These are phyloP conservation scores for Melolontha melolontha DNA, from an alignment of 2,888 invertebrate species.

Conservation along the genomic window DNA sequence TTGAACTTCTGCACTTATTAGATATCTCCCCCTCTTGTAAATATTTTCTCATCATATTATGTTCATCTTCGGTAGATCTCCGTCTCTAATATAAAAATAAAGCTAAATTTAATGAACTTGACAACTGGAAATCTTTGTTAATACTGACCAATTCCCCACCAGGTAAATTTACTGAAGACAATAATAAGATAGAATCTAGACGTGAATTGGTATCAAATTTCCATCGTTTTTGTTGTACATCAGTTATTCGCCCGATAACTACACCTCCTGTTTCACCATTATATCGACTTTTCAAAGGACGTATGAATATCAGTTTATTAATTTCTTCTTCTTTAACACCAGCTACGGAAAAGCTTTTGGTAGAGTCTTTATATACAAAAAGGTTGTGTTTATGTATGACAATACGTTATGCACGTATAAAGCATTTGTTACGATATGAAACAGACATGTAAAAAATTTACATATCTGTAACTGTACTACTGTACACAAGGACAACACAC, in stretches of 20 bases:
- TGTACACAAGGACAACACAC: constrained; percentile 66
- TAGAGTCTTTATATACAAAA: too few species aligned
- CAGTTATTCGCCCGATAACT: constrained; percentile 92
- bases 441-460: too few species aligned
- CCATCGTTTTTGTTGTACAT: constrained; percentile 95
- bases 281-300: constrained; percentile 86
- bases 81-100: constrained; percentile 73
- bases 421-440: too few species aligned
- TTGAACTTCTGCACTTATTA: constrained; percentile 98
- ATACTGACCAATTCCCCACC: constrained; percentile 89
- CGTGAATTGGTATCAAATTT: constrained; percentile 95
- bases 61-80: constrained; percentile 95
- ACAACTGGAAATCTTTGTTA: neutral
- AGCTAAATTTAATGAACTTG: neutral
- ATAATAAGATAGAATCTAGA: constrained; percentile 84
- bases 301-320: constrained; percentile 93
- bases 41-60: constrained; percentile 96
- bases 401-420: too few species aligned
- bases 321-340: constrained; percentile 95
- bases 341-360: constrained; percentile 91
- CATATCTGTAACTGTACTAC: too few species aligned
- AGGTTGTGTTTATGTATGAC: too few species aligned
- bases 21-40: constrained; percentile 94
- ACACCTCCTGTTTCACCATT: constrained; percentile 97
- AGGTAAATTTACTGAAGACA: constrained; percentile 97